phyloP scores from a whole-genome alignment of 2,888 invertebrate genomes.

The Magallana nippona region DNA sequence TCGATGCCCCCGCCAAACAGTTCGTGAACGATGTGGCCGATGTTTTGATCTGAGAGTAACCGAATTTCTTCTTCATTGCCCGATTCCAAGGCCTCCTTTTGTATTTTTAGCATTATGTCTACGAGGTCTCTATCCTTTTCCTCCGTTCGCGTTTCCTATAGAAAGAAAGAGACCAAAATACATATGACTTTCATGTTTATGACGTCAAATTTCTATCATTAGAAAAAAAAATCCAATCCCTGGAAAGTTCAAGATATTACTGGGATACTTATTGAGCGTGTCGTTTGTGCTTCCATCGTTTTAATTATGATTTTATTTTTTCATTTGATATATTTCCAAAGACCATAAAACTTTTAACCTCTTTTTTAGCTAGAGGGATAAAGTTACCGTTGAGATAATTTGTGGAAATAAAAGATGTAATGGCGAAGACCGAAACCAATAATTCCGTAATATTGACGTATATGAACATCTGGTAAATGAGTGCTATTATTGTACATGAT shows the following conservation, averaged over 20 bases:
- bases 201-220: neutral
- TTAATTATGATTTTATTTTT: no score
- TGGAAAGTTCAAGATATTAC: no score
- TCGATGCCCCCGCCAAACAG: conserved; percentile 62
- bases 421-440: no score
- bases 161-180: neutral
- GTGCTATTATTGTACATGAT: neutral
- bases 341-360: no score
- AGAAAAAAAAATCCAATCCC: neutral
- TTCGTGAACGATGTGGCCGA: conserved; percentile 58
- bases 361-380: no score
- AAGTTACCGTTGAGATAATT: no score
- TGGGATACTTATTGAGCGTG: no score
- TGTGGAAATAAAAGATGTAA: no score
- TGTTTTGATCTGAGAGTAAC: conserved; percentile 51
- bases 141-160: conserved; percentile 45
- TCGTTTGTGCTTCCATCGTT: no score
- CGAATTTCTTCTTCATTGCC: conserved; percentile 43
- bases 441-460: neutral
- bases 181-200: neutral
- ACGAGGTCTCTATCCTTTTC: conserved; percentile 49
- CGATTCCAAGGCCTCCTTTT: conserved; percentile 47
- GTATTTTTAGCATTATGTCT: conserved; percentile 51
- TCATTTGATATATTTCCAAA: no score
- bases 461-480: neutral